These are phyloP conservation scores for Cephalopterus ornatus DNA, from an alignment of 2,113 vertebrate genomes.

Conservation along the genomic window DNA sequence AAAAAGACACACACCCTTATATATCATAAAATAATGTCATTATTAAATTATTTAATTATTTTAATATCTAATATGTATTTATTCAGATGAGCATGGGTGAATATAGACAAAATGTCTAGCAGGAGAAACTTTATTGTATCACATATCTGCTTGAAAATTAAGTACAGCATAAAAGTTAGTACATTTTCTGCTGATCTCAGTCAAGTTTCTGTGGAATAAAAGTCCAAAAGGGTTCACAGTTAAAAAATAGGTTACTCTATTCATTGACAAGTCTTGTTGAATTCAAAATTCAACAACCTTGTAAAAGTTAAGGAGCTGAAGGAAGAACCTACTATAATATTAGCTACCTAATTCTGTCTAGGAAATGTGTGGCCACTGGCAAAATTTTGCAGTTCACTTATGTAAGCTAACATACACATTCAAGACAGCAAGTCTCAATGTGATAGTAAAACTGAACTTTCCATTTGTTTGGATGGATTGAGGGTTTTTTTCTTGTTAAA, in stretches of 20 bases:
- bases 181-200: neutral
- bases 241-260: neutral
- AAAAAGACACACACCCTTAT: neutral
- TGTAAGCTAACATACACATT: neutral
- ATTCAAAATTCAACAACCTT: neutral
- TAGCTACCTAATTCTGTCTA: neutral
- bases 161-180: neutral
- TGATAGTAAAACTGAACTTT: neutral
- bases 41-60: neutral
- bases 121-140: neutral
- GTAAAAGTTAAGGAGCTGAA: neutral
- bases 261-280: neutral
- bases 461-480: neutral
- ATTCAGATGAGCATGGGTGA: neutral
- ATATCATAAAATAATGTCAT: too few species aligned
- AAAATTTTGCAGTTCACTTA: neutral
- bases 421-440: neutral
- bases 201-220: neutral
- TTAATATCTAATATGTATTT: neutral
- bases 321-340: neutral
- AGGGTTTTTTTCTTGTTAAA: neutral
- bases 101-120: neutral
- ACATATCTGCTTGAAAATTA: neutral
- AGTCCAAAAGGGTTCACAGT: neutral
- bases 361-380: neutral